These are phyloP conservation scores for Macrophya annulata DNA, from an alignment of 2,888 invertebrate species.

Conservation along the genomic window DNA sequence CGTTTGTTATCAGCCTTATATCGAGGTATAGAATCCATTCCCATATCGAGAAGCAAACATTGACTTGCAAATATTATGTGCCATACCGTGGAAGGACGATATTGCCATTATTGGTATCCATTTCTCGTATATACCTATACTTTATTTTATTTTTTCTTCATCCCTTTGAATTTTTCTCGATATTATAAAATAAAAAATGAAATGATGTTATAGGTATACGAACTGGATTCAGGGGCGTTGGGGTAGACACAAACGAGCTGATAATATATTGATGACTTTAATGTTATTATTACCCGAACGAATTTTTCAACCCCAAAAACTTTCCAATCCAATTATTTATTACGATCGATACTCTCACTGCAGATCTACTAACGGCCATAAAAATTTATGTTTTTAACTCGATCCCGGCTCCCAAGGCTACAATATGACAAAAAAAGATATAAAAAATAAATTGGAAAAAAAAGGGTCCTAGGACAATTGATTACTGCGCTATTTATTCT, in stretches of 20 bases:
- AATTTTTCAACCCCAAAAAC: background rate
- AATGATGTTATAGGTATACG: background rate
- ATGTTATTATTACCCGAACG: constrained; percentile 22
- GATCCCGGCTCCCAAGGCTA: background rate
- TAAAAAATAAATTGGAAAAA: background rate
- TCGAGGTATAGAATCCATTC: constrained; percentile 34
- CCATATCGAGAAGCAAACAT: constrained; percentile 49
- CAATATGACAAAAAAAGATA: background rate
- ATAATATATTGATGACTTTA: constrained; percentile 42
- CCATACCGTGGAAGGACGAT: constrained; percentile 28
- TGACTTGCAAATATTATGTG: constrained; percentile 54
- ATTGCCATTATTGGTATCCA: constrained; percentile 50
- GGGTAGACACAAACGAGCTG: constrained; percentile 17
- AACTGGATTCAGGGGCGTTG: background rate
- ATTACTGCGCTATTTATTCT: background rate
- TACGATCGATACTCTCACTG: background rate
- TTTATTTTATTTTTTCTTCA: background rate
- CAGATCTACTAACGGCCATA: constrained; percentile 1
- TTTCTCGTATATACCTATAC: background rate
- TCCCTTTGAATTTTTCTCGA: constrained; percentile 16
- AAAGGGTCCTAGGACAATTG: background rate
- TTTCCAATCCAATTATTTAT: constrained; percentile 13
- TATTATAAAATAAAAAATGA: constrained; percentile 26
- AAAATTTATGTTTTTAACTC: background rate
- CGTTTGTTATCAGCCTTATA: constrained; percentile 12